Evolutionary conservation across 2,888 invertebrate genomes (phyloP).

Genomic region (Balanococcus diminutus): DNA sequence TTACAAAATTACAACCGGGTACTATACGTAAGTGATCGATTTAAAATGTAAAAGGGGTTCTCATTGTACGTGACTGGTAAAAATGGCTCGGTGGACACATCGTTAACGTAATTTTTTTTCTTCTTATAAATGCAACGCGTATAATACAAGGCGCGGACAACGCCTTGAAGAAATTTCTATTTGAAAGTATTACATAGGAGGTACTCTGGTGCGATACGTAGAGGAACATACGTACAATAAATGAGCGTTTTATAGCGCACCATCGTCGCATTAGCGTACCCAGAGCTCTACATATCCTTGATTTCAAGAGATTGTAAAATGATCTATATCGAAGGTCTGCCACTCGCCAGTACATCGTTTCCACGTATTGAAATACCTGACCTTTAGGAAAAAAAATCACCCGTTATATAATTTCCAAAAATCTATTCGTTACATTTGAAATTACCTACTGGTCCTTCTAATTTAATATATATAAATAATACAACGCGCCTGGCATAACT

Average conservation of each 20-base stretch:
- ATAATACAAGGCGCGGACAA: not conserved
- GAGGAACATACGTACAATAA: not conserved
- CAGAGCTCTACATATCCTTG: not conserved
- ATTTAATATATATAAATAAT: not conserved
- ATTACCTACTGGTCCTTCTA: not conserved
- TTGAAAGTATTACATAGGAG: slow-evolving; percentile 15
- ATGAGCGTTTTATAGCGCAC: not conserved
- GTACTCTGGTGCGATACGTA: not conserved
- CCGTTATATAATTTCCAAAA: slow-evolving; percentile 35
- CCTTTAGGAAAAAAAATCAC: slow-evolving; percentile 37
- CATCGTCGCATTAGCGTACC: not conserved
- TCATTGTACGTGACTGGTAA: slow-evolving; percentile 1
- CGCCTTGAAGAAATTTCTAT: slow-evolving; percentile 25
- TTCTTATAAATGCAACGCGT: not conserved
- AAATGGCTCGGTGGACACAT: not conserved
- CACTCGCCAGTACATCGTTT: not conserved
- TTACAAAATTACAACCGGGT: not conserved
- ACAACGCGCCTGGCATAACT: not conserved
- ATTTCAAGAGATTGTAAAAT: slow-evolving; percentile 32
- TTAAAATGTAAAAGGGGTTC: slow-evolving; percentile 20
- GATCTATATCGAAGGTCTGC: slow-evolving; percentile 21
- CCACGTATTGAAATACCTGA: not conserved
- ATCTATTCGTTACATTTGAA: not conserved
- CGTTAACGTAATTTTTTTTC: slow-evolving; percentile 14
- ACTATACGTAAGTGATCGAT: not conserved